A percentile compares a stretch with the other conserved stretches of the same genome.
phyloP scores from a whole-genome alignment of 2,113 vertebrate species.

The Gambusia holbrooki region DNA sequence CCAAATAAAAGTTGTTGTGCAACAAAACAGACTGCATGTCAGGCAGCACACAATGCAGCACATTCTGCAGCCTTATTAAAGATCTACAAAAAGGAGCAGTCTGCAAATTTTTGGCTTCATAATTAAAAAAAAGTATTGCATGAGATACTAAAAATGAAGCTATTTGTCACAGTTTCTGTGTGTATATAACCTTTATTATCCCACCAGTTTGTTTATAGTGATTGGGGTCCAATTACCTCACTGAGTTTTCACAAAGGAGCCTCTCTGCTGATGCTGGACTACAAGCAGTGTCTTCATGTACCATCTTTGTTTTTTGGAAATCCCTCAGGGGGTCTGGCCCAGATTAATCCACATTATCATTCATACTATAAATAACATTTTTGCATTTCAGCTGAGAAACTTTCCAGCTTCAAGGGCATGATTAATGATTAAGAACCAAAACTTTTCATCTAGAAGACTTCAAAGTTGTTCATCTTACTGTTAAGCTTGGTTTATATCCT shows the following conservation, averaged over 20 bases:
- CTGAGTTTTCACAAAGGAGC: constrained; percentile 27
- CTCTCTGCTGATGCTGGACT: constrained; percentile 43
- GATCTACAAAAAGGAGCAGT: background rate
- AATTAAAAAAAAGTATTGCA: background rate
- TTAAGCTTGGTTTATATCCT: constrained; percentile 54
- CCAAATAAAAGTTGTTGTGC: constrained; percentile 36
- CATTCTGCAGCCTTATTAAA: background rate
- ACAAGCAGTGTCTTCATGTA: constrained; percentile 31
- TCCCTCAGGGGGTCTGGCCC: constrained; percentile 54
- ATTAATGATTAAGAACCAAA: constrained; percentile 75
- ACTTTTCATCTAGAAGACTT: constrained; percentile 64
- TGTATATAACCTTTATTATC: constrained; percentile 44
- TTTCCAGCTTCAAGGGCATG: constrained; percentile 62
- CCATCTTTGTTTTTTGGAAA: constrained; percentile 44
- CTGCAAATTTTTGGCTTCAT: background rate
- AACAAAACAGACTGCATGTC: constrained; percentile 31
- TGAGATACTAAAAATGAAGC: background rate
- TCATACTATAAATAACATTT: constrained; percentile 50
- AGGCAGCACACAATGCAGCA: background rate
- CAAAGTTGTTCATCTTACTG: constrained; percentile 64
- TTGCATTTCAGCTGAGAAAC: constrained; percentile 56
- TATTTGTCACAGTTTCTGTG: constrained; percentile 27
- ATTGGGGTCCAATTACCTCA: constrained; percentile 32
- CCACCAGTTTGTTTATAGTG: constrained; percentile 34
- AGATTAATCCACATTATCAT: constrained; percentile 58